Percentiles rank a stretch among this genome's conserved stretches.
Conservation (phyloP, 1,140 invertebrate species). For the Zaprionus nigranus region DNA sequence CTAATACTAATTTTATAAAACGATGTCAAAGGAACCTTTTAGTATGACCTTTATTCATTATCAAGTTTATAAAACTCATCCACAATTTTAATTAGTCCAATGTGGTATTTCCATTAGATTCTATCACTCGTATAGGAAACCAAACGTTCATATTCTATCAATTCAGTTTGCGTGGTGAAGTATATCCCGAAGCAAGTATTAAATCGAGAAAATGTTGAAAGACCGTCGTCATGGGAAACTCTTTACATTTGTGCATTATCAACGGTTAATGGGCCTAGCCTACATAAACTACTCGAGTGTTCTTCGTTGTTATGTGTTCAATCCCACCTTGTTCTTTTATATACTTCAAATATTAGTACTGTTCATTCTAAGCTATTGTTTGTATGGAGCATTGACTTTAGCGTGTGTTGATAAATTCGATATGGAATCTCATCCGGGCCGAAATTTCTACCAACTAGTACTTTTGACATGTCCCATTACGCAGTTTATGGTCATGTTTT, state of each 20-base stretch:
- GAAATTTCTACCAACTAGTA: not conserved
- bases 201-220: not conserved
- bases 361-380: not conserved
- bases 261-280: constrained; percentile 21
- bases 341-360: not conserved
- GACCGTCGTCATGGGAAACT: not conserved
- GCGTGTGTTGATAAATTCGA: constrained; percentile 3
- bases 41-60: not conserved
- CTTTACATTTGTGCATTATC: constrained; percentile 24
- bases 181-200: not conserved
- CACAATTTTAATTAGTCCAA: not conserved
- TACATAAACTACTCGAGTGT: constrained; percentile 13
- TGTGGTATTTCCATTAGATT: not conserved
- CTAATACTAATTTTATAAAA: not conserved
- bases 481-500: constrained; percentile 14
- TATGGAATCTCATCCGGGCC: constrained; percentile 9
- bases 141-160: not conserved
- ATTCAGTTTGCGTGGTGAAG: constrained; percentile 3
- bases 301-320: not conserved
- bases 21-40: not conserved
- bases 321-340: not conserved
- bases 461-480: constrained; percentile 5
- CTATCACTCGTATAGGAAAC: not conserved
- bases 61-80: not conserved
- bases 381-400: not conserved